Evolutionary conservation across 2,888 invertebrate species (phyloP).

Genomic region (Volucella zonaria): DNA sequence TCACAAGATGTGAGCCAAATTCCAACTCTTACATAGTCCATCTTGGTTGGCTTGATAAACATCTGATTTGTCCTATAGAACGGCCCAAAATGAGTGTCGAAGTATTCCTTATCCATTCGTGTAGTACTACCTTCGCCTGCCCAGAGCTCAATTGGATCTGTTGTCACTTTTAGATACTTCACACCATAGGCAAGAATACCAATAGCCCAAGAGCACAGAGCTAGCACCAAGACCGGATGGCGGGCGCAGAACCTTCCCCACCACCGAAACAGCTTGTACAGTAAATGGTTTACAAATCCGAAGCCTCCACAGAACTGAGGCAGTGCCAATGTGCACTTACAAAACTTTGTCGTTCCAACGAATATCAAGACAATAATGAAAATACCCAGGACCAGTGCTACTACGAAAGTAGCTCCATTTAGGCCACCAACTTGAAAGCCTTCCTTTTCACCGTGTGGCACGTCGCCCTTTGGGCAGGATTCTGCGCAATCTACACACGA

Average conservation of each 20-base stretch:
- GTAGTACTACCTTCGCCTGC: conserved; percentile 91
- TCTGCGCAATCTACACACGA: conserved; percentile 90
- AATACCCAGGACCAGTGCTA: conserved; percentile 84
- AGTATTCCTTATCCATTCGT: conserved; percentile 92
- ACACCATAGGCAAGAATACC: conserved; percentile 87
- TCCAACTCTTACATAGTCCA: conserved; percentile 83
- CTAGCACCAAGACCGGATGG: conserved; percentile 86
- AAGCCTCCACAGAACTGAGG: conserved; percentile 79
- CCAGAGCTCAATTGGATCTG: conserved; percentile 97
- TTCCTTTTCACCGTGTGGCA: conserved; percentile 81
- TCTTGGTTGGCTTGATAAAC: conserved; percentile 88
- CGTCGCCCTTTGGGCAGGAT: conserved; percentile 85
- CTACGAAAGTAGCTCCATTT: conserved; percentile 86
- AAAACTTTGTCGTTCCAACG: conserved; percentile 73
- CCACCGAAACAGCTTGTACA: conserved; percentile 81
- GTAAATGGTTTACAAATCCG: conserved; percentile 75
- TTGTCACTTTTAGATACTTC: conserved; percentile 87
- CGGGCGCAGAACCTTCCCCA: conserved; percentile 86
- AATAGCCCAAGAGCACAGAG: conserved; percentile 86
- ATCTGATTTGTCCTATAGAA: conserved; percentile 95
- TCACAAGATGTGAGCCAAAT: not conserved
- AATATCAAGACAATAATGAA: conserved; percentile 77
- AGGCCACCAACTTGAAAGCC: conserved; percentile 85
- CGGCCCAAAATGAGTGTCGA: conserved; percentile 92
- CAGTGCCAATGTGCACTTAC: conserved; percentile 72